Base-by-base conservation (phyloP, 2,888 invertebrate genomes). In the Dusona sp. region DNA sequence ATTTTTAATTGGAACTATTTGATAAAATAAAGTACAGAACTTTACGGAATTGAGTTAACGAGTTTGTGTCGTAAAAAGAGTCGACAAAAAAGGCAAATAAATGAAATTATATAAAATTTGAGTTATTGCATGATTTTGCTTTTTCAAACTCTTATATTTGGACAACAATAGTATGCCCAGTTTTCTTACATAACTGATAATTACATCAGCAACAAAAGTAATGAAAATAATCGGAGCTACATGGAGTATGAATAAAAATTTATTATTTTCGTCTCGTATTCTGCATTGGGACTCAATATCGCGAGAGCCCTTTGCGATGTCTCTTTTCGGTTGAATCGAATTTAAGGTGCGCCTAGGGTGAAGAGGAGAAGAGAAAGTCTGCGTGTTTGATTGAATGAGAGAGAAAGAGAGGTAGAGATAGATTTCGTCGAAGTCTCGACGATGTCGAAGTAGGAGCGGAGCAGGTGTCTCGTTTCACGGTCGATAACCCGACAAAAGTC, bases 391-490 rank as follows among this genome's bases (percentile, higher is more conserved):
- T 36, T 65, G 48, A 13, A 42, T 68, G 51, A 38, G 75, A 67
- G 29, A 68, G 68, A 48, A 29, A 57, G 29, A 68, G 42, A 68
- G 68, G 78, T 73, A 84, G 73, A 86, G 83, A 42, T 81, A 79
- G 78, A 84, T 86, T 86, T 86, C 81, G 86, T 79, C 81, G 81
- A 84, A 84, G 68, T 81, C 84, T 83, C 72, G 78, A 79, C 84
- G 87, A 85, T 79, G 82, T 78, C 81, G 80, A 85, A 86, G 85
- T 88, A 85, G 83, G 83, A 89, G 87, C 84, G 84, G 84, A 88
- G 88, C 89, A 89, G 89, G 89, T 89, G 89, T 88, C 88, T 88
- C 89, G 89, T 89, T 88, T 88, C 89, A 89, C 89, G 89, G 89
- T 89, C 89, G 88, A 89, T 89, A 89, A 89, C 89, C 89, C 86